Base-by-base conservation (phyloP, 1,140 invertebrate genomes). In the Listronotus bonariensis region DNA sequence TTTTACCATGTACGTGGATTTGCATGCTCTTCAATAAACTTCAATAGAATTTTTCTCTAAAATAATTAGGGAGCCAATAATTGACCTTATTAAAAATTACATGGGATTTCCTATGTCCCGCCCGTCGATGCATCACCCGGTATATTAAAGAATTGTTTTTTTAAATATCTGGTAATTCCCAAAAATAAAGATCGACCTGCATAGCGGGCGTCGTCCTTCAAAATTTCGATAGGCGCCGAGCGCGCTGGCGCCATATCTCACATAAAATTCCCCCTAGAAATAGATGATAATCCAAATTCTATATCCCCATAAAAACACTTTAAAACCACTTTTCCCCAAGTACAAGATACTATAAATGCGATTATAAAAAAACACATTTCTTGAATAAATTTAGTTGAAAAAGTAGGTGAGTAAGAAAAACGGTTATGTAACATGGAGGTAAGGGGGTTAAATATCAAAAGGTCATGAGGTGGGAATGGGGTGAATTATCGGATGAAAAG, bases 191-290 rank as follows among this genome's bases (percentile, higher is more conserved):
- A 53, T 53, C 51, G 10, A 53, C 51, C 26, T 49, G 11, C 15
- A 58, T 46, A n/a, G 12, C 68, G 68, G 68, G 68, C 68, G 68
- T 68, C 65, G 68, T 68, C 68, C 66, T 46, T 53, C 55, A 38
- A 60, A 59, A 60, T 67, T 26, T 36, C 46, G 17, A 49, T 18
- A 40, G 45, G 45, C 61, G 61, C 45, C n/a, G n/a, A n/a, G n/a
- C 65, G 45, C 55, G 40, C 53, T 42, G 68, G 59, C 65, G 68
- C 68, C 65, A 68, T 67, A 36, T 52, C 52, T 46, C n/a, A n/a
- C 32, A 34, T 10, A 34, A 45, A 59, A 59, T 11, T 9, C 20
- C 32, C 14, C n/a, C 15, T 14, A 9, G n/a, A 10, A 62, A 32
- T 51, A 40, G 26, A 18, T 15, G 34, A 17, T 7, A n/a, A n/a